Percentiles rank a stretch among this genome's conserved stretches.
These are phyloP conservation scores for Taenaris catops DNA, from an alignment of 2,888 invertebrate species.

Conservation along the genomic window DNA sequence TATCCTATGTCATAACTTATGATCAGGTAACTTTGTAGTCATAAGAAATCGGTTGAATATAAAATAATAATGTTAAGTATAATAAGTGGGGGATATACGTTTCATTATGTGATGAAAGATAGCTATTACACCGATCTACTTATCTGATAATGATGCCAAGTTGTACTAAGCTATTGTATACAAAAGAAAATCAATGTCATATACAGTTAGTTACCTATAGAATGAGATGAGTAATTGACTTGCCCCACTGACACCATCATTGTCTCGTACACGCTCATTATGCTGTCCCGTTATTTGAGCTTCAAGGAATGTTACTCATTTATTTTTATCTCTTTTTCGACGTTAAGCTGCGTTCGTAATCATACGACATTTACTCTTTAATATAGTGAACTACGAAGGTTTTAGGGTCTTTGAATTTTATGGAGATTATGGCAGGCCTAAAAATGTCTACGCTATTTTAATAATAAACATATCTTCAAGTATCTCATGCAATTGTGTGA, in stretches of 20 bases:
- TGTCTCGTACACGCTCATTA: slow-evolving; percentile 47
- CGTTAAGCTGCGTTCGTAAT: not conserved
- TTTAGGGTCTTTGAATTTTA: not conserved
- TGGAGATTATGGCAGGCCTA: not conserved
- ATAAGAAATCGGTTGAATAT: too few species aligned
- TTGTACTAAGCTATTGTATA: slow-evolving; percentile 12
- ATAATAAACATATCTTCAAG: too few species aligned
- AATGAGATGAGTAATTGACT: slow-evolving; percentile 41
- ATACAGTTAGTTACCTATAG: slow-evolving; percentile 57
- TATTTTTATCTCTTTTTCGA: slow-evolving; percentile 13
- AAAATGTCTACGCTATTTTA: too few species aligned
- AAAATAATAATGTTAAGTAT: too few species aligned
- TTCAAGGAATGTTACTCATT: slow-evolving; percentile 17
- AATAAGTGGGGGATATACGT: too few species aligned
- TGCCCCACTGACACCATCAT: slow-evolving; percentile 66
- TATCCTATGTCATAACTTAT: too few species aligned
- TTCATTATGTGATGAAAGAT: too few species aligned
- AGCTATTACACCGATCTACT: not conserved
- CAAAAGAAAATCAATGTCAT: slow-evolving; percentile 37
- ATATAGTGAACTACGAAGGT: too few species aligned
- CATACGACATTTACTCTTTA: too few species aligned
- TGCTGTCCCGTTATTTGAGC: slow-evolving; percentile 47
- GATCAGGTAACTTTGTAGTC: too few species aligned
- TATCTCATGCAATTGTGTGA: too few species aligned
- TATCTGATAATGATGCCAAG: slow-evolving; percentile 3